Evolutionary conservation across 2,113 vertebrate species (phyloP), one percentile per base, ranked within the genome.

Genomic region (Hucho hucho): DNA sequence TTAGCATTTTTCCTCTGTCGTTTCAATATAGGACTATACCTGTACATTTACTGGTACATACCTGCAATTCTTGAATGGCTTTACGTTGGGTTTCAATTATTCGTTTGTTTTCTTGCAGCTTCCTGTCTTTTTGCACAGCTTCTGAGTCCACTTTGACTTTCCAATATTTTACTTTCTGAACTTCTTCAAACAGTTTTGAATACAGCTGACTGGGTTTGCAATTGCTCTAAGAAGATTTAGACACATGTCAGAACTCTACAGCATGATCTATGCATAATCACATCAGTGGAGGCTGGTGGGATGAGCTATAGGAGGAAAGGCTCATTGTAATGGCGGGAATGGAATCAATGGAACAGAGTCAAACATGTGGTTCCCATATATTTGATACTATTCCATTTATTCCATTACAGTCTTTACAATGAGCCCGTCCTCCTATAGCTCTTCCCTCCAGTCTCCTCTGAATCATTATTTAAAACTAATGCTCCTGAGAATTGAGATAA

Each of bases 11-110:
- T 16, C 14, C 47, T 49, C 47, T 49, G 47, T 49, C 14, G 4
- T 49, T 49, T 16, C 47, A 49, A 49, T 49, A 16, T 14, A 49
- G 47, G 47, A 13, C 47, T 49, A 49, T 49, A 16, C 47, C 12
- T 13, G 12, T 53, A 70, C 69, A 4, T 80, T 1, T 83, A 85
- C 63, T 81, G 22, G 63, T 12, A 37, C 82, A 90, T 90, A 95
- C 97, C 94, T 98, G 97, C 82, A 98, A 75, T 28, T 98, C 97
- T 47, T 97, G 95, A 93, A 98, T 96, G 73, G 94, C 91, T 94
- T 96, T 97, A 77, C 94, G 94, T 61, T 96, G 96, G 59, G 90
- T 93, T 92, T 98, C 96, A 84, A 96, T 95, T 71, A 91, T 94
- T 88, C 92, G 95, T 83, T 87, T 95, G 22, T 94, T 95, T 86